Conservation (phyloP, 2,797 vertebrate species). For the Spheniscus humboldti region DNA sequence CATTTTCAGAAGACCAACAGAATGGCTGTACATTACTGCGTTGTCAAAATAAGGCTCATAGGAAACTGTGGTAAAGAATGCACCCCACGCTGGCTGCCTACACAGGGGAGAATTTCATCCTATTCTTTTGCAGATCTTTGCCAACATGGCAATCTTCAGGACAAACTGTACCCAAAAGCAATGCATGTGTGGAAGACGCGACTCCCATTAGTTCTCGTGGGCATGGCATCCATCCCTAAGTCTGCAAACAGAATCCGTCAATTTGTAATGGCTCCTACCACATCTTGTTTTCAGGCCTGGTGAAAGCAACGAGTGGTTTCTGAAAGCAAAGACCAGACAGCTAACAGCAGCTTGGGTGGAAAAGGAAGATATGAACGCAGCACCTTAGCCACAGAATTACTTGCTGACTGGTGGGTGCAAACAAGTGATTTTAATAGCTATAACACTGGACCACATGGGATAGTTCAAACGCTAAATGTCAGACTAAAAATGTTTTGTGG, state of each 20-base stretch:
- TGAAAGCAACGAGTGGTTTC: neutral
- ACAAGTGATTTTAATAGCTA: slow-evolving; percentile 8
- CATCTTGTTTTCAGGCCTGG: neutral
- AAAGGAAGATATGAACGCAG: neutral
- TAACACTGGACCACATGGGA: neutral
- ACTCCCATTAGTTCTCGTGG: neutral
- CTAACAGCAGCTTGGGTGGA: neutral
- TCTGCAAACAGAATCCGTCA: neutral
- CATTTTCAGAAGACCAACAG: neutral
- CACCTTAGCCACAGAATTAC: neutral
- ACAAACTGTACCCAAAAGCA: neutral
- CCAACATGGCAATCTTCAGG: neutral
- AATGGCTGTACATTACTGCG: neutral
- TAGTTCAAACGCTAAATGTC: slow-evolving; percentile 25
- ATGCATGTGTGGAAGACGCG: neutral
- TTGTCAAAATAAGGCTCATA: neutral
- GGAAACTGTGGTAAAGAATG: neutral
- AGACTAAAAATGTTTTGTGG: slow-evolving; percentile 49
- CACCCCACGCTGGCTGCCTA: neutral
- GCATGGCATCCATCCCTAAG: neutral
- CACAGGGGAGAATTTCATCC: neutral
- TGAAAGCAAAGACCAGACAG: neutral
- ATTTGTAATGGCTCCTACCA: neutral
- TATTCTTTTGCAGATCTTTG: neutral
- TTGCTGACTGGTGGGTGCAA: slow-evolving; percentile 15